phyloP scores from a whole-genome alignment of 1,140 invertebrate species.

The Aphelenchoides fujianensis region DNA sequence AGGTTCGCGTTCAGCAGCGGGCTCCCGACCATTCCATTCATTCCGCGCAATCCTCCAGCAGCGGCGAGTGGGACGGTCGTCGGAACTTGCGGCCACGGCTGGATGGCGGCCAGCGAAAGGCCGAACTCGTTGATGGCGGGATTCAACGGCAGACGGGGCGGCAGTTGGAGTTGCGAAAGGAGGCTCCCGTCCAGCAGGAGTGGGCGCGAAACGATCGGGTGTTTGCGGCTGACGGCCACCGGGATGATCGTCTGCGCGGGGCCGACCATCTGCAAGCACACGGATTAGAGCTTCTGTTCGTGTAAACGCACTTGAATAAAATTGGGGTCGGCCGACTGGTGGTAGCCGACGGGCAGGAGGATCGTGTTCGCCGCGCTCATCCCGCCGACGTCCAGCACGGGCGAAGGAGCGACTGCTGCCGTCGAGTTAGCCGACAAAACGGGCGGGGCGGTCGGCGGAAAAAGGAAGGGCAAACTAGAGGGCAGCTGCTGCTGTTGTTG shows the following conservation, averaged over 20 bases:
- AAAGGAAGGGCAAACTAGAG: too few relatives aligned
- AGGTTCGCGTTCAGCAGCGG: background rate
- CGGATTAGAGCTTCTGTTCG: background rate
- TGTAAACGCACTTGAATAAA: conserved; percentile 9
- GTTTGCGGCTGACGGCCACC: conserved; percentile 10
- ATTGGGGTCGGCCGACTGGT: background rate
- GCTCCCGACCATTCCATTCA: background rate
- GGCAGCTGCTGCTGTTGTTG: too few relatives aligned
- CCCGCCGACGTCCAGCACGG: too few relatives aligned
- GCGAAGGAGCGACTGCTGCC: too few relatives aligned
- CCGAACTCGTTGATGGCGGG: background rate
- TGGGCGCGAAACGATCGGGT: conserved; percentile 1
- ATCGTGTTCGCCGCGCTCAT: conserved; percentile 2
- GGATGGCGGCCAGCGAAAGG: background rate
- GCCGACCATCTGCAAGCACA: background rate
- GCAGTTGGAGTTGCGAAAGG: conserved; percentile 1
- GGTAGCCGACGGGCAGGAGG: conserved; percentile 14
- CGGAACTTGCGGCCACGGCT: background rate
- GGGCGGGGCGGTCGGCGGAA: too few relatives aligned
- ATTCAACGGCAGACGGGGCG: background rate
- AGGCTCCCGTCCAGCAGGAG: background rate
- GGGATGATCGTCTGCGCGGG: conserved; percentile 23
- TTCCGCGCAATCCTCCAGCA: background rate
- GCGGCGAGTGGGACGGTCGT: background rate
- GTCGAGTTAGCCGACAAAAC: too few relatives aligned